Conservation (phyloP, 2,113 vertebrate species). For the Solenodon paradoxus region DNA sequence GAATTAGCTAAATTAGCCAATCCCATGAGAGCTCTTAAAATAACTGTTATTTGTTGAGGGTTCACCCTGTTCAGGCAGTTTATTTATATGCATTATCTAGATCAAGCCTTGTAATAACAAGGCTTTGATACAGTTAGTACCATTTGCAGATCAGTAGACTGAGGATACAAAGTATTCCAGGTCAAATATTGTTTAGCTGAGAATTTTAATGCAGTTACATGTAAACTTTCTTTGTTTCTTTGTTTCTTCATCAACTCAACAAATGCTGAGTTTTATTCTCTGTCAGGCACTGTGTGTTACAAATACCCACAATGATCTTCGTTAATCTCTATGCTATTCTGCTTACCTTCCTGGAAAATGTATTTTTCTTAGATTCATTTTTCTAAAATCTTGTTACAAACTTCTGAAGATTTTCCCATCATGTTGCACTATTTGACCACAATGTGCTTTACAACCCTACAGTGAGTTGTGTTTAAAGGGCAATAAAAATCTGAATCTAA, state of each 20-base stretch:
- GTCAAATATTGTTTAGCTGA: background rate
- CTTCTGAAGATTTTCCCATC: background rate
- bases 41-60: background rate
- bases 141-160: constrained; percentile 35
- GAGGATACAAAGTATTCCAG: background rate
- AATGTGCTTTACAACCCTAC: background rate
- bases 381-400: background rate
- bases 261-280: background rate
- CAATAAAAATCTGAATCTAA: constrained; percentile 10
- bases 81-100: background rate
- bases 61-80: background rate
- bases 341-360: background rate
- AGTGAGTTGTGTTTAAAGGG: background rate
- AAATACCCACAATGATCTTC: constrained; percentile 7
- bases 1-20: background rate
- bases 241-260: background rate
- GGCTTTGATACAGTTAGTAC: background rate
- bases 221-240: background rate
- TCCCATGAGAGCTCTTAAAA: background rate
- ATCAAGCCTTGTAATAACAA: background rate
- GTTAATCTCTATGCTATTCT: background rate
- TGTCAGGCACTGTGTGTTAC: background rate
- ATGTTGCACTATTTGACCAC: background rate
- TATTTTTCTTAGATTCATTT: constrained; percentile 10
- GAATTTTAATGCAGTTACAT: background rate